Conservation (phyloP, 2,797 vertebrate species). For the Eptatretus atami region DNA sequence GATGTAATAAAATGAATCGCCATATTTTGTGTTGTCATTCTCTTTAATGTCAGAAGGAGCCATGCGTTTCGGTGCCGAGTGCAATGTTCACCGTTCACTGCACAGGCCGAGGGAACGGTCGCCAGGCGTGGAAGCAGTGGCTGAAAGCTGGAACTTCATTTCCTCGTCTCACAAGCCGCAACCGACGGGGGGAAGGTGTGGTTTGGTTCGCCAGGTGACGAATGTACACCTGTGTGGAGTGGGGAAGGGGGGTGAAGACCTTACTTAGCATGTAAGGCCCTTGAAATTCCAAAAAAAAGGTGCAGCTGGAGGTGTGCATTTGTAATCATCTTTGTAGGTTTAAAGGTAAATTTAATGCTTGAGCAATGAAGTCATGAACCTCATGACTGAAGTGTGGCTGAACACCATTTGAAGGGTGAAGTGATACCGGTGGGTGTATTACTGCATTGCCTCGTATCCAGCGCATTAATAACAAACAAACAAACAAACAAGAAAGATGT, state of each 20-base stretch:
- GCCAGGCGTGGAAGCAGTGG: neutral
- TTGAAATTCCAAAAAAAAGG: no score
- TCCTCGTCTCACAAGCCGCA: neutral
- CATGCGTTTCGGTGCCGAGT: neutral
- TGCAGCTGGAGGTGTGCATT: no score
- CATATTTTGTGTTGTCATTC: neutral
- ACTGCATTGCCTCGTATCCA: no score
- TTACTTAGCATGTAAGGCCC: no score
- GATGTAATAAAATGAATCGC: neutral
- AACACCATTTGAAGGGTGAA: no score
- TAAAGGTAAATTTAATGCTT: no score
- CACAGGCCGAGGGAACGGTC: neutral
- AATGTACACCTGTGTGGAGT: neutral
- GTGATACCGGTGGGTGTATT: no score
- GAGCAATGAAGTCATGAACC: no score
- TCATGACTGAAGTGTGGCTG: no score
- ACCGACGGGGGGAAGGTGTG: neutral
- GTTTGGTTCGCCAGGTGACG: neutral
- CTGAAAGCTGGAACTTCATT: neutral
- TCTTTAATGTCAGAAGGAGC: neutral
- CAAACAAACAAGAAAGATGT: no score
- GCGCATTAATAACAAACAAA: no score
- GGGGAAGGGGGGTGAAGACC: neutral
- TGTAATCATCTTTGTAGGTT: no score
- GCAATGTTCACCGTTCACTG: neutral